Conservation (phyloP, 2,113 vertebrate genomes). For the Scomber japonicus region DNA sequence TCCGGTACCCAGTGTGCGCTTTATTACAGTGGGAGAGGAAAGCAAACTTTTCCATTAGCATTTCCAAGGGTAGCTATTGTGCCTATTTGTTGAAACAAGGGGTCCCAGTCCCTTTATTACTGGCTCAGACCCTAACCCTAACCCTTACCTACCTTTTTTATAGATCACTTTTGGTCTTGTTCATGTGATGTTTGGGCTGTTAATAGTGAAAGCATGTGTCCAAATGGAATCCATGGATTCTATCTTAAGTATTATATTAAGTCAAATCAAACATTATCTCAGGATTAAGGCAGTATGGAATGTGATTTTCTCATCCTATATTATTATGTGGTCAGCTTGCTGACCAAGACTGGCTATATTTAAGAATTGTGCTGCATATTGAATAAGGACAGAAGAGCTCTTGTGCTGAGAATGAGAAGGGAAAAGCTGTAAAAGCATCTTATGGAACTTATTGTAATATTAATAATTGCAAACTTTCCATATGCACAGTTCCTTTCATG, state of each 20-base stretch:
- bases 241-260: background rate
- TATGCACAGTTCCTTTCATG: background rate
- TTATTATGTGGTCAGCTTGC: no score
- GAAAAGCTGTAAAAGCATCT: background rate
- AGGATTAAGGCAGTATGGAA: background rate
- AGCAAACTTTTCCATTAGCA: background rate
- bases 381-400: no score
- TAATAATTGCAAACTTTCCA: background rate
- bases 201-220: background rate
- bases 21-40: slow-evolving; percentile 23
- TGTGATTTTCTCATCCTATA: no score
- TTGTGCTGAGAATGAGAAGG: background rate
- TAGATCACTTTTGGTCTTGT: slow-evolving; percentile 6
- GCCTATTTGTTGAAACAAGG: slow-evolving; percentile 7
- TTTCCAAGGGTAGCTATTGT: slow-evolving; percentile 16
- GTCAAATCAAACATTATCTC: background rate
- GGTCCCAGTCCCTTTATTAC: background rate
- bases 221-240: background rate
- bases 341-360: no score
- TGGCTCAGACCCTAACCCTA: background rate
- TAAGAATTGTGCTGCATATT: no score
- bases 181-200: slow-evolving; percentile 28
- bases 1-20: slow-evolving; percentile 38
- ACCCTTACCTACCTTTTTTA: background rate
- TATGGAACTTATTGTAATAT: background rate